These are phyloP conservation scores for Bujurquina vittata DNA, from an alignment of 2,113 vertebrate genomes.

Conservation along the genomic window DNA sequence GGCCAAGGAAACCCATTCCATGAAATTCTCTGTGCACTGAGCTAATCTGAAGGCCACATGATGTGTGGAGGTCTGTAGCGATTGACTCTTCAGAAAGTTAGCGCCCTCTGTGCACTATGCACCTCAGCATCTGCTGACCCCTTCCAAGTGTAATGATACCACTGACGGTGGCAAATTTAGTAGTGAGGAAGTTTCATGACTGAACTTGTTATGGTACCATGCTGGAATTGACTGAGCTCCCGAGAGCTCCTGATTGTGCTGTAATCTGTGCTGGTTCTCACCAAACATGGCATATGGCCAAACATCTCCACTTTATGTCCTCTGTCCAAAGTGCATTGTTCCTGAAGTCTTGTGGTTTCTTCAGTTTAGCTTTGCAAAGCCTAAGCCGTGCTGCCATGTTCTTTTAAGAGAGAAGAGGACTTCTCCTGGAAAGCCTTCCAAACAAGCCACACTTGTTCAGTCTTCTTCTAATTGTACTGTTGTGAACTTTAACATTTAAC, in stretches of 20 bases:
- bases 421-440: not conserved
- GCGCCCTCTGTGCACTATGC: too few species aligned
- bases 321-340: not conserved
- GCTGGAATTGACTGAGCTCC: too few species aligned
- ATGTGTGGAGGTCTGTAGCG: too few species aligned
- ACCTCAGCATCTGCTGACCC: too few species aligned
- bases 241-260: not conserved
- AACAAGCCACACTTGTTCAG: not conserved
- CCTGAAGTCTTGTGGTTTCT: not conserved
- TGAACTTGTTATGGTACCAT: too few species aligned
- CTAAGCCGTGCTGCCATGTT: rapidly evolving
- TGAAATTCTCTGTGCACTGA: too few species aligned
- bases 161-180: too few species aligned
- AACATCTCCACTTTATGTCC: not conserved
- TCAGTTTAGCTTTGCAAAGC: not conserved
- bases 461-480: not conserved
- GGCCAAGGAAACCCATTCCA: too few species aligned
- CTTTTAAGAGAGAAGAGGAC: not conserved
- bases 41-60: too few species aligned
- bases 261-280: not conserved
- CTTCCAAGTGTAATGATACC: too few species aligned
- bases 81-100: too few species aligned
- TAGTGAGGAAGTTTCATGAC: too few species aligned
- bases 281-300: not conserved
- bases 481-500: not conserved